A percentile compares a stretch with the other conserved stretches of the same genome.
Evolutionary conservation across 2,888 invertebrate genomes (phyloP).

Genomic region (Orthosia cruda): DNA sequence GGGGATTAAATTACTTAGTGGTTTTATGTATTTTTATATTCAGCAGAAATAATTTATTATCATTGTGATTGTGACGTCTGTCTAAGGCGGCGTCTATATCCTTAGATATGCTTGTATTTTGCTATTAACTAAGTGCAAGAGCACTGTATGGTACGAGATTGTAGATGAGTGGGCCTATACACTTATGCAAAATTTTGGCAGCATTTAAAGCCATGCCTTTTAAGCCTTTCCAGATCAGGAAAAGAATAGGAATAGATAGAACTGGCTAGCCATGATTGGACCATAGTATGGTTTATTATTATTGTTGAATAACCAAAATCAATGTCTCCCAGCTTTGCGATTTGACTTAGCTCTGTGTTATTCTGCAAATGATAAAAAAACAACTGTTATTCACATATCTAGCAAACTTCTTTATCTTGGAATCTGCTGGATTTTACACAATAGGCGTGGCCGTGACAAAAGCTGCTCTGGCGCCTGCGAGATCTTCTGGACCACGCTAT

Average conservation of each 20-base stretch:
- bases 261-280: not conserved
- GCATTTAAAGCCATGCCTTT: not conserved
- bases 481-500: not conserved
- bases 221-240: not conserved
- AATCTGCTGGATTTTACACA: not conserved
- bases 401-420: not conserved
- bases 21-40: not conserved
- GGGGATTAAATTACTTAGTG: conserved; percentile 29
- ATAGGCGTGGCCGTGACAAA: not conserved
- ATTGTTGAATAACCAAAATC: not conserved
- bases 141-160: not conserved
- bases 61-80: conserved; percentile 6
- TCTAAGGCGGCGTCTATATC: not conserved
- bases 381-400: not conserved
- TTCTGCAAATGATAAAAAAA: not conserved
- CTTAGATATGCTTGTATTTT: not conserved
- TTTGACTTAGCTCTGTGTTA: not conserved
- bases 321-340: not conserved
- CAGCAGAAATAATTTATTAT: not conserved
- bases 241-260: not conserved
- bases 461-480: not conserved
- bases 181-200: not conserved
- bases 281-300: not conserved
- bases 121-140: not conserved
- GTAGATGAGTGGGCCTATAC: not conserved